Base-by-base conservation (phyloP, 1,140 invertebrate species). In the Ceratina australensis region DNA sequence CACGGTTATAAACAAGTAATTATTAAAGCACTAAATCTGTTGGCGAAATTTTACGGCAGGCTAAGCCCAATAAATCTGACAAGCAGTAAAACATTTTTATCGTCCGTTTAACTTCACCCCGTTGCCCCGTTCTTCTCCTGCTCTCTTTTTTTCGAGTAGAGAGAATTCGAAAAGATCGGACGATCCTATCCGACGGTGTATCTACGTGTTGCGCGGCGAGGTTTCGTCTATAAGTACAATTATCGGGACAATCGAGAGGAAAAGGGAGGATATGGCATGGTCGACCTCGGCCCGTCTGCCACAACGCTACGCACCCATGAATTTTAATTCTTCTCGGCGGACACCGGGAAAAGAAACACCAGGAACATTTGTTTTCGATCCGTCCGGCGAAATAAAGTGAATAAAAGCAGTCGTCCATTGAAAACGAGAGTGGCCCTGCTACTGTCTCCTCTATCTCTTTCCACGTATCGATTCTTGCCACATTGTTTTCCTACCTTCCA, bases 281-380 rank as follows among this genome's bases (percentile, higher is more conserved):
- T 7, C 33, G 33, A 10, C 24, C 64, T 66, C 61, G 22, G 22
- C 33, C 65, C 28, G 56, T 67, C 52, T 56, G 63, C 64, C 64
- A 66, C 64, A 60, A 28, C 42, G 56, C 57, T 57, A 54, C 71
- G 56, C 68, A 65, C 64, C 77, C 74, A 81, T 80, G 72, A 78
- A 76, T 76, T 76, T 76, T 76, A 76, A 76, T 76, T 76, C 65
- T 60, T 76, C 65, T 65, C n/a, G 73, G 49, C 65, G 73, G 42
- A 26, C 28, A 42, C 65, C 52, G n/a, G 42, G 65, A 57, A 63
- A 74, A 66, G 72, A 59, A 76, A 69, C 73, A 69, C 66, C 73
- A 26, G 12, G 20, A 47, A 76, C 57, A 76, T 60, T 22, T 77
- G 57, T 69, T 26, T 42, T 33, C 49, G 47, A 66, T 56, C 28